Base-by-base conservation (phyloP, 2,888 invertebrate genomes). In the Agrotis segetum region DNA sequence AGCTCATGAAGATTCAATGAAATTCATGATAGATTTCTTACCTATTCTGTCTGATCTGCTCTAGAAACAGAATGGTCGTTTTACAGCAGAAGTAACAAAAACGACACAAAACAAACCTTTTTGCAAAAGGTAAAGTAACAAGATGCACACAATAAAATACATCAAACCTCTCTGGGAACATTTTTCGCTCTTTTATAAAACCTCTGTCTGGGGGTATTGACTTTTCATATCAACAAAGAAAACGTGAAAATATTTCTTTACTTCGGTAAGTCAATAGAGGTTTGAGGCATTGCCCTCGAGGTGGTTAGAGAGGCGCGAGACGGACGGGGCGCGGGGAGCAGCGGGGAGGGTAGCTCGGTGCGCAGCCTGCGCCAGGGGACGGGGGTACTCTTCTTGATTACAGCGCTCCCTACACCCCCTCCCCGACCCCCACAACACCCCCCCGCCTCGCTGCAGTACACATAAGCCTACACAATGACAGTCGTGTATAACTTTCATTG, bases 361-460 rank as follows among this genome's bases (percentile, higher is more conserved):
- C 84, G 84, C 85, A 85, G 89, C 87, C 85, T 84, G 91, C 90
- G 93, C 92, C 95, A 92, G 86, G 95, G 96, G 96, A 95, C 95
- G 93, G 89, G 90, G 92, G 94, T 96, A 96, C 96, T 96, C 96
- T 96, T 95, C 96, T 96, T 96, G 96, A 96, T 96, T 96, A 96
- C 96, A 92, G 93, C 91, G 90, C 92, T 87, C 92, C 92, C 92
- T 90, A 88, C 85, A 78, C 84, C 89, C 89, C 49, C 81, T 81
- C 85, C 1, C 81, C 81, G 67, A 77, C 84, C 84, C 87, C 88
- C 86, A 87, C 86, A 85, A 83, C 85, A 84, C 85, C 84, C 88
- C 1, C 87, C 87, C 90, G 85, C 89, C 92, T 90, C 87, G 85
- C 88, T 91, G 91, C 89, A 90, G 88, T 89, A 91, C 92, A 91